Evolutionary conservation across 2,888 invertebrate species (phyloP), one percentile per base, ranked within the genome.

Genomic region (Caenorhabditis japonica): DNA sequence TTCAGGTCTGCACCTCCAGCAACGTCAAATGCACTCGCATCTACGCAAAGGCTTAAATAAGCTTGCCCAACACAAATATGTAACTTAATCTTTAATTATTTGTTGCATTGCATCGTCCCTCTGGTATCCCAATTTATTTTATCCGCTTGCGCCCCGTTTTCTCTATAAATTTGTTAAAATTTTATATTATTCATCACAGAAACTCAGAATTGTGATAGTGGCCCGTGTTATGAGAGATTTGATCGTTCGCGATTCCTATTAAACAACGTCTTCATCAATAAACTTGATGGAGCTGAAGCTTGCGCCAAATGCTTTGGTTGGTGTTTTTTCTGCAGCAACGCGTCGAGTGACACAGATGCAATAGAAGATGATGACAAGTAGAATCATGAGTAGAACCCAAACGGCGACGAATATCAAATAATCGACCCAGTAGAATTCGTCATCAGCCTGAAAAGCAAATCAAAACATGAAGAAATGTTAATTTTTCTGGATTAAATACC

Each of bases 231-330:
- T 21, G 4, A 56, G 64, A 64, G 58, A 68, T 68, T 68, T 43
- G 41, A 58, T 17, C 23, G 7, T 13, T 30, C 19, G 36, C 55
- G 38, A 12, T 34, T 36, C 49, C 41, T 64, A 36, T 33, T 61
- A 75, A 21, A 70, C 64, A 17, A 75, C 61, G 47, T 82, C 81
- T 30, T 82, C 81, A 51, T 82, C 81, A 21, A 82, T 82, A 44
- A 82, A 82, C 55, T 76, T 76, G 41, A 82, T 80, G 10, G 79
- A 79, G 27, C 80, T 80, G 62, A 82, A 82, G 38, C 74, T 79
- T 5, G 80, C 73, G 19, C 81, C 81, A 49, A 82, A 82, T 5
- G 81, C 74, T 59, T 80, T 69, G 8, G 68, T 64, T 1, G 75
- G 76, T 17, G 59, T 77, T 47, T 61, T 74, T 47, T 69, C 75